Percentiles rank a stretch among this genome's conserved stretches.
These are phyloP conservation scores for Poeciliopsis turneri DNA, from an alignment of 2,797 vertebrate genomes.

Conservation along the genomic window DNA sequence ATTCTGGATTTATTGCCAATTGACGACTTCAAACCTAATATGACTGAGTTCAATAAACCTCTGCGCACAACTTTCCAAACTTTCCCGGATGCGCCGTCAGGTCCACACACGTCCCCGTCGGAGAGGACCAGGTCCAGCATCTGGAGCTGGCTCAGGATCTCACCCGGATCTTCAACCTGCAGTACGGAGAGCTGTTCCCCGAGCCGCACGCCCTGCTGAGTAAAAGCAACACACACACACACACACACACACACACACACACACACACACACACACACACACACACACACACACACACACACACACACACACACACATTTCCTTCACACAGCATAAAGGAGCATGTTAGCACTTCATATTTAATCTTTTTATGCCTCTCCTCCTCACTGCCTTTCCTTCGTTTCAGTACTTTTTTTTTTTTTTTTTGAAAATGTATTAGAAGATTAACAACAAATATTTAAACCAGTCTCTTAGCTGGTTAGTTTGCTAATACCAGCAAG, in stretches of 20 bases:
- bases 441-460: neutral
- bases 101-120: constrained; percentile 93
- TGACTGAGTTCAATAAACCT: neutral
- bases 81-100: constrained; percentile 63
- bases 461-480: neutral
- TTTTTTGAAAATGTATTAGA: neutral
- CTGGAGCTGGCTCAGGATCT: constrained; percentile 93
- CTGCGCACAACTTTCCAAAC: neutral
- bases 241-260: neutral
- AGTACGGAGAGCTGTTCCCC: constrained; percentile 89
- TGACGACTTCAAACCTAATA: neutral
- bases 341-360: neutral
- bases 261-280: too few relatives aligned
- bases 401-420: too few relatives aligned
- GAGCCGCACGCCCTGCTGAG: constrained; percentile 84
- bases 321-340: too few relatives aligned
- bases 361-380: neutral
- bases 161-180: constrained; percentile 90
- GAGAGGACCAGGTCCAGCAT: constrained; percentile 96
- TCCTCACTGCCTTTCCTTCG: neutral
- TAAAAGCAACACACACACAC: constrained; percentile 22
- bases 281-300: too few relatives aligned
- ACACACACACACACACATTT: too few relatives aligned
- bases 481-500: too few relatives aligned
- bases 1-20: neutral